These are phyloP conservation scores for Calosoma granatense DNA, from an alignment of 1,140 invertebrate genomes.

Conservation along the genomic window DNA sequence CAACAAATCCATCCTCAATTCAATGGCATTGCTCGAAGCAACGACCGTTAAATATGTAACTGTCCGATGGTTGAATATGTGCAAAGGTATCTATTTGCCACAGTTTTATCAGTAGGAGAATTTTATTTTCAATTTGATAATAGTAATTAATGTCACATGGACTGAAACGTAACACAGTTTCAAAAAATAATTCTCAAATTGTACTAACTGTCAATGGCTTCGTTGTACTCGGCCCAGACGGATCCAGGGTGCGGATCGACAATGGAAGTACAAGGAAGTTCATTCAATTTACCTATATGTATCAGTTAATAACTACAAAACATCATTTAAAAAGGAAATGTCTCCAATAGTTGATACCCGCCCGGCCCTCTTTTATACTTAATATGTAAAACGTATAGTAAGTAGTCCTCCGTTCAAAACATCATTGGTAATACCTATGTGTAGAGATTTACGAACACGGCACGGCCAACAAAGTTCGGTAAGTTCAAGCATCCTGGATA, in stretches of 20 bases:
- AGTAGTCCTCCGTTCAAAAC: too few relatives aligned
- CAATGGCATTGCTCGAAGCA: too few relatives aligned
- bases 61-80: background rate
- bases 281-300: background rate
- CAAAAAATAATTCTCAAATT: slow-evolving; percentile 1
- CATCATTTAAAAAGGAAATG: background rate
- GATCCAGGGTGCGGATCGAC: background rate
- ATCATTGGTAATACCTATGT: too few relatives aligned
- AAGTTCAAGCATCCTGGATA: too few relatives aligned
- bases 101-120: background rate
- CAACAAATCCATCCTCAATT: too few relatives aligned
- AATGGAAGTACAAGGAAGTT: background rate
- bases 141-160: background rate
- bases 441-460: too few relatives aligned
- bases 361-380: too few relatives aligned
- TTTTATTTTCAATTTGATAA: background rate
- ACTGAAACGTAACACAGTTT: slow-evolving; percentile 1
- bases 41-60: background rate
- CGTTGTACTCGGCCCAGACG: background rate
- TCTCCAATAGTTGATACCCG: background rate
- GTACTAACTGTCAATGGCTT: background rate
- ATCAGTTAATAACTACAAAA: background rate
- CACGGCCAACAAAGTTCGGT: too few relatives aligned
- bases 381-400: too few relatives aligned
- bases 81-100: background rate